These are phyloP conservation scores for Tragelaphus buxtoni DNA, from an alignment of 2,113 vertebrate genomes.

Conservation along the genomic window DNA sequence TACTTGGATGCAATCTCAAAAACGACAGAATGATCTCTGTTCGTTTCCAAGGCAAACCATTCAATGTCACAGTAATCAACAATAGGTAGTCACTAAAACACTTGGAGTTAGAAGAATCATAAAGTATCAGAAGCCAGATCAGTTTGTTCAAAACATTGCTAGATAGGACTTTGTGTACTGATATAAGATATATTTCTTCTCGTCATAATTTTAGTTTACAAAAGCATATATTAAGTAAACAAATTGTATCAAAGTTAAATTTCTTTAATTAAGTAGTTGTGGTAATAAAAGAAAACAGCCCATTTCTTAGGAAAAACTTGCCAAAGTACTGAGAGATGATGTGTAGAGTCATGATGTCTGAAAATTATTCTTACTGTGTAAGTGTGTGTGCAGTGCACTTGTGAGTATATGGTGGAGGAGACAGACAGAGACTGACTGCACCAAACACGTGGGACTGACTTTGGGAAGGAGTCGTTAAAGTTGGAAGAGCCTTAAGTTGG, in stretches of 20 bases:
- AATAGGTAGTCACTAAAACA: neutral
- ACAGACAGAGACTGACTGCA: neutral
- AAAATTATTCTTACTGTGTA: neutral
- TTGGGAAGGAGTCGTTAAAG: neutral
- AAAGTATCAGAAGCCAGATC: neutral
- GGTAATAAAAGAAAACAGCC: neutral
- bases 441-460: neutral
- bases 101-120: neutral
- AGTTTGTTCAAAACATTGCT: neutral
- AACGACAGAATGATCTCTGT: too few species aligned
- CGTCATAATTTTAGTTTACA: neutral
- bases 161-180: neutral
- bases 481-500: neutral
- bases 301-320: neutral
- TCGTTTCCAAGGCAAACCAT: too few species aligned
- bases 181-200: neutral
- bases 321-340: neutral
- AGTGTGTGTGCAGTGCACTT: neutral
- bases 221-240: neutral
- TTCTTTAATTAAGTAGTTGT: neutral
- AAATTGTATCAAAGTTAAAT: neutral
- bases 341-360: neutral
- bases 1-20: too few species aligned
- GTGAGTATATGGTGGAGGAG: neutral
- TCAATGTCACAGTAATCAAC: neutral